These are phyloP conservation scores for Lutraria lutraria DNA, from an alignment of 2,888 invertebrate species.

Conservation along the genomic window DNA sequence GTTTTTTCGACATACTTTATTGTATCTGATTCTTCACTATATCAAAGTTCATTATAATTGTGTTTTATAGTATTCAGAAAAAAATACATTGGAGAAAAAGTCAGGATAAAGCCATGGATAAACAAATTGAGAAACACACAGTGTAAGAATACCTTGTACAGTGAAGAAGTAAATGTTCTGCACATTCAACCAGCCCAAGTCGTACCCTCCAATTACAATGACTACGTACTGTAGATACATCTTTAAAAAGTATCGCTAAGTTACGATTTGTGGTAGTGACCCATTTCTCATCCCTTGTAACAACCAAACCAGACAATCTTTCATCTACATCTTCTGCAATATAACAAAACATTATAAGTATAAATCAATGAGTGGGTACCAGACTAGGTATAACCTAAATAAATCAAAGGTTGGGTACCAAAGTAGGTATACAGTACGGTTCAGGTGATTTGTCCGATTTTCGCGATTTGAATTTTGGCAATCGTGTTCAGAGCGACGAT, in stretches of 20 bases:
- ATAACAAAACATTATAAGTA: not conserved
- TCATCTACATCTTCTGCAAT: constrained; percentile 67
- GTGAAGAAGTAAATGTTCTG: constrained; percentile 75
- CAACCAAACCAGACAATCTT: constrained; percentile 72
- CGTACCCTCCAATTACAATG: constrained; percentile 83
- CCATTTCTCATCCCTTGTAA: constrained; percentile 78
- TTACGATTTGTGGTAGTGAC: constrained; percentile 77
- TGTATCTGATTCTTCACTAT: too few relatives aligned
- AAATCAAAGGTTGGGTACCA: not conserved
- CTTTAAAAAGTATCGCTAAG: constrained; percentile 77
- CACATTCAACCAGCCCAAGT: constrained; percentile 79
- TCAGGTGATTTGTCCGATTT: too few relatives aligned
- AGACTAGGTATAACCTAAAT: too few relatives aligned
- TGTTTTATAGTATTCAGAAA: too few relatives aligned
- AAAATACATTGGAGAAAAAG: too few relatives aligned
- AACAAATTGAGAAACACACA: too few relatives aligned
- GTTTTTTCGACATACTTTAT: too few relatives aligned
- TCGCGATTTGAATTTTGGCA: too few relatives aligned
- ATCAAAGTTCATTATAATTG: too few relatives aligned
- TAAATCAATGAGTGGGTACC: not conserved
- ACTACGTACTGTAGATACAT: constrained; percentile 74
- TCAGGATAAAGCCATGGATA: too few relatives aligned
- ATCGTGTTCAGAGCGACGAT: too few relatives aligned
- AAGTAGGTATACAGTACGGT: too few relatives aligned
- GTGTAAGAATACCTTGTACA: constrained; percentile 74